A percentile compares a stretch with the other conserved stretches of the same genome.
phyloP scores from a whole-genome alignment of 2,113 vertebrate genomes.

The Kryptolebias marmoratus region DNA sequence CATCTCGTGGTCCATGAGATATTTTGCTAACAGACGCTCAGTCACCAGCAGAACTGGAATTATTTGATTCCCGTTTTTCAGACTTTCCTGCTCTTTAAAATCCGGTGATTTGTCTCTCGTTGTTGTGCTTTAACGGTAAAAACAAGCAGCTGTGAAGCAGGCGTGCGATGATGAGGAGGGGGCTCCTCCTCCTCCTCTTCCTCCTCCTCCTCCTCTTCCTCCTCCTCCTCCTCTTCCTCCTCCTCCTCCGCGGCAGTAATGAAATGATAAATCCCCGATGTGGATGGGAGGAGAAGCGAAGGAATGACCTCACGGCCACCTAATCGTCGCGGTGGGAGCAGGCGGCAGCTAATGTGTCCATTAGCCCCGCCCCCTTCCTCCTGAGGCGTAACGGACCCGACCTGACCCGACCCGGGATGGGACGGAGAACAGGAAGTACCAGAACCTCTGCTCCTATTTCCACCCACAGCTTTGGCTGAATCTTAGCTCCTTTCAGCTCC shows the following conservation, averaged over 20 bases:
- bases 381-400: constrained; percentile 38
- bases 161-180: not conserved
- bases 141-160: constrained; percentile 9
- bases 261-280: constrained; percentile 76
- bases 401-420: constrained; percentile 15
- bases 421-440: constrained; percentile 26
- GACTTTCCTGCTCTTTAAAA: not conserved
- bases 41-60: no score
- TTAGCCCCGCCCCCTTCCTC: constrained; percentile 53
- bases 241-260: constrained; percentile 45
- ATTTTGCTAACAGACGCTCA: no score
- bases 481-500: not conserved
- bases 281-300: constrained; percentile 71
- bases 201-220: constrained; percentile 6
- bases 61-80: no score
- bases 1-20: no score
- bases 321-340: constrained; percentile 71
- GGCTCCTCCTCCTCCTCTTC: not conserved
- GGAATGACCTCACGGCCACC: constrained; percentile 77
- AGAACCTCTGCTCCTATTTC: not conserved
- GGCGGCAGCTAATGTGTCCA: constrained; percentile 73
- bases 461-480: not conserved
- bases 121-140: not conserved
- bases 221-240: not conserved
- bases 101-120: not conserved